Conservation (phyloP, 2,888 invertebrate species). For the Pyrgus malvae region DNA sequence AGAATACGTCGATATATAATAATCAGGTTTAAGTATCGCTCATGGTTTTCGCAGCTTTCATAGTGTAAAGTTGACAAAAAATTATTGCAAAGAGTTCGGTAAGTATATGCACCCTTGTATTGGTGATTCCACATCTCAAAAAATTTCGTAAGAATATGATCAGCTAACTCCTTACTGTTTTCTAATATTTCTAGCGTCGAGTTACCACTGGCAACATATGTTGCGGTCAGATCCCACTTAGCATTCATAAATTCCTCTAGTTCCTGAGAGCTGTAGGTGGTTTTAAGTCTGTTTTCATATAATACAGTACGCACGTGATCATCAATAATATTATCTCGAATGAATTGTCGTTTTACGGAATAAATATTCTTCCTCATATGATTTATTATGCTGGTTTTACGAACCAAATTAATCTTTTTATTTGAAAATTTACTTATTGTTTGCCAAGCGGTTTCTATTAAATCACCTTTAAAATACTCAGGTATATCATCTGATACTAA, state of each 20-base stretch:
- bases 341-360: slow-evolving; percentile 40
- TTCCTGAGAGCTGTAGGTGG: neutral
- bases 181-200: neutral
- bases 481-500: slow-evolving; percentile 41
- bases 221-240: slow-evolving; percentile 41
- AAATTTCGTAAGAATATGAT: slow-evolving; percentile 2
- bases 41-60: neutral
- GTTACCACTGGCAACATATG: slow-evolving; percentile 28
- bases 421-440: slow-evolving; percentile 44
- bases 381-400: slow-evolving; percentile 37
- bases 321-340: slow-evolving; percentile 40
- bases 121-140: neutral
- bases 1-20: neutral
- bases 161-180: neutral
- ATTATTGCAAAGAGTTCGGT: neutral
- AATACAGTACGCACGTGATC: slow-evolving; percentile 41
- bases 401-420: slow-evolving; percentile 38
- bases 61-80: neutral
- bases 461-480: slow-evolving; percentile 37
- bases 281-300: neutral
- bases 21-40: neutral
- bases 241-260: slow-evolving; percentile 31
- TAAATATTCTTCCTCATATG: slow-evolving; percentile 38
- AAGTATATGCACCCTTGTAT: neutral
- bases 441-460: slow-evolving; percentile 44